phyloP scores from a whole-genome alignment of 2,888 invertebrate genomes.

The Erannis defoliaria region DNA sequence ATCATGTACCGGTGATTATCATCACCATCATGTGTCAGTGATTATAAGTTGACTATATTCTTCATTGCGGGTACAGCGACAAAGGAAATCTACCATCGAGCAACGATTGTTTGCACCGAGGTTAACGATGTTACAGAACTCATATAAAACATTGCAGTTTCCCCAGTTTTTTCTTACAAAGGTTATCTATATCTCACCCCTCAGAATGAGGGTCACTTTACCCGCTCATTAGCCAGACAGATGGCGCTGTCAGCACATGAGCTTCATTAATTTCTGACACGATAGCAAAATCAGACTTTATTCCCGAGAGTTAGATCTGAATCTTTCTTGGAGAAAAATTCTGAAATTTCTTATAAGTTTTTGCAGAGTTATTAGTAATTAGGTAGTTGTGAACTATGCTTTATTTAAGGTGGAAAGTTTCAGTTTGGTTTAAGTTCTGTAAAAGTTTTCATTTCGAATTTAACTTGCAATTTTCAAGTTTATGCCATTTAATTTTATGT shows the following conservation, averaged over 20 bases:
- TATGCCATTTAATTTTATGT: not conserved
- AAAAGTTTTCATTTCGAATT: not conserved
- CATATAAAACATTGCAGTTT: not conserved
- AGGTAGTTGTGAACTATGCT: slow-evolving; percentile 12
- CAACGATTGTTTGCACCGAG: too few species aligned
- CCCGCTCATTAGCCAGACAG: slow-evolving; percentile 63
- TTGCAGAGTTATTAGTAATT: slow-evolving; percentile 23
- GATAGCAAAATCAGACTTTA: slow-evolving; percentile 60
- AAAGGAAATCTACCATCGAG: too few species aligned
- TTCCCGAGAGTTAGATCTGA: slow-evolving; percentile 41
- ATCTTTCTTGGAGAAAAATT: slow-evolving; percentile 31
- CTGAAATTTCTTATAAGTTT: slow-evolving; percentile 33
- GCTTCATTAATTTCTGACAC: slow-evolving; percentile 67
- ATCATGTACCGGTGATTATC: too few species aligned
- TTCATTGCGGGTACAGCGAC: too few species aligned
- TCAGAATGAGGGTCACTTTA: slow-evolving; percentile 47
- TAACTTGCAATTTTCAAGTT: not conserved
- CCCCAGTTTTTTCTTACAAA: not conserved
- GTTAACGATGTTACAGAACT: too few species aligned
- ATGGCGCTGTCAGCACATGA: slow-evolving; percentile 60
- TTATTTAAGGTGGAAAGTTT: slow-evolving; percentile 9
- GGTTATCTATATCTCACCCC: slow-evolving; percentile 3
- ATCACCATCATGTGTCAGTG: too few species aligned
- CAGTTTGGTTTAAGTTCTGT: slow-evolving; percentile 4
- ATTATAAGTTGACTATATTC: too few species aligned